These are phyloP conservation scores for Galendromus occidentalis DNA, from an alignment of 1,140 invertebrate genomes.

Conservation along the genomic window DNA sequence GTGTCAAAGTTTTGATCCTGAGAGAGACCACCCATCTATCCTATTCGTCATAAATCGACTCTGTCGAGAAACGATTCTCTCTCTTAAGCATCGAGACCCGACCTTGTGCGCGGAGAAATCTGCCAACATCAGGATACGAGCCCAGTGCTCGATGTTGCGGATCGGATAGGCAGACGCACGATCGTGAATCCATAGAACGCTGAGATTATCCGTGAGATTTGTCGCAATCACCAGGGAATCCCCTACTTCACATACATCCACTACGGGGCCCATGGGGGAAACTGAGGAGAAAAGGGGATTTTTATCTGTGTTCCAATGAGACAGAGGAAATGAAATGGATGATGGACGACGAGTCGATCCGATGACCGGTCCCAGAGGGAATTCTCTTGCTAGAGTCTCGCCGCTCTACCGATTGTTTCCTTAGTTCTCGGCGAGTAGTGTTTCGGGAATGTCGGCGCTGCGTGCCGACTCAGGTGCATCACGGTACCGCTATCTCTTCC, in stretches of 20 bases:
- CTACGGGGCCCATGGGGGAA: not conserved
- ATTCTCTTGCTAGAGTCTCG: not conserved
- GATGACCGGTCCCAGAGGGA: too few relatives aligned
- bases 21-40: not conserved
- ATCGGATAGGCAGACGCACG: not conserved
- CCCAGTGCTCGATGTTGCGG: not conserved
- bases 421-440: not conserved
- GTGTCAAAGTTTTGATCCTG: not conserved
- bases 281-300: too few relatives aligned
- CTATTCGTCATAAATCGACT: not conserved
- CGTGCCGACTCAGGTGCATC: not conserved
- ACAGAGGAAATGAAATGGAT: not conserved
- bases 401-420: not conserved
- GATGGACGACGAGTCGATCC: too few relatives aligned
- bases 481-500: not conserved
- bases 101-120: not conserved
- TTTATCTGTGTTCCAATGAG: not conserved
- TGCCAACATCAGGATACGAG: not conserved
- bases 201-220: not conserved
- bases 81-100: not conserved
- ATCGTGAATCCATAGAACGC: not conserved
- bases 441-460: slow-evolving; percentile 7
- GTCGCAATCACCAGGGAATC: not conserved
- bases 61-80: not conserved
- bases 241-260: not conserved